phyloP scores from a whole-genome alignment of 2,113 vertebrate species.

The Erythrolamprus reginae region DNA sequence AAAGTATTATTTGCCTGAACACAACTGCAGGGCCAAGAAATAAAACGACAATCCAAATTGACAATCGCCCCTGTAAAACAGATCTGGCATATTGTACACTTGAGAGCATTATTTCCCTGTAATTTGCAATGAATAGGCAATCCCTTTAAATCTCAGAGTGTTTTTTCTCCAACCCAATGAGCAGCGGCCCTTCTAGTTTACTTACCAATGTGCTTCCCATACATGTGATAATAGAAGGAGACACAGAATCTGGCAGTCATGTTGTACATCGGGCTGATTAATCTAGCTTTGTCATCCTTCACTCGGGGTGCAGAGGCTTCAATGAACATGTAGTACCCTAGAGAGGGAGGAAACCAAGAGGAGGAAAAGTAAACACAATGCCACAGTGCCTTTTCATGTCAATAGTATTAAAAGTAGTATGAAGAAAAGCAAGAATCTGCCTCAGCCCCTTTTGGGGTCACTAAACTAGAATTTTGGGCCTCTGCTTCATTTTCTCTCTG shows the following conservation, averaged over 20 bases:
- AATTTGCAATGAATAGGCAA: neutral
- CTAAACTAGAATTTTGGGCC: neutral
- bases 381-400: neutral
- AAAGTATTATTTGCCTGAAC: slow-evolving; percentile 2
- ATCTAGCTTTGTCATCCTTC: slow-evolving; percentile 84
- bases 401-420: rapidly evolving
- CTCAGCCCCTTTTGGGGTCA: neutral
- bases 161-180: neutral
- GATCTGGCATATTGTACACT: neutral
- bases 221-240: slow-evolving; percentile 99
- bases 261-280: slow-evolving; percentile 93
- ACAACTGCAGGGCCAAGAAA: neutral
- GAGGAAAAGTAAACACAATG: neutral
- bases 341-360: neutral
- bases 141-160: neutral
- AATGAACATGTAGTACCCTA: slow-evolving; percentile 98
- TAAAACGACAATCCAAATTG: neutral
- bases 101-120: neutral
- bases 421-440: neutral
- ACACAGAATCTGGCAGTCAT: slow-evolving; percentile 85
- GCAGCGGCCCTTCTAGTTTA: slow-evolving; percentile 6
- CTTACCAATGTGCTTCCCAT: slow-evolving; percentile 97
- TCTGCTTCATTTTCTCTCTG: neutral
- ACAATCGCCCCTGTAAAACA: neutral
- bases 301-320: slow-evolving; percentile 87